Conservation (phyloP, 2,888 invertebrate species). For the Meteorus cinctellus region DNA sequence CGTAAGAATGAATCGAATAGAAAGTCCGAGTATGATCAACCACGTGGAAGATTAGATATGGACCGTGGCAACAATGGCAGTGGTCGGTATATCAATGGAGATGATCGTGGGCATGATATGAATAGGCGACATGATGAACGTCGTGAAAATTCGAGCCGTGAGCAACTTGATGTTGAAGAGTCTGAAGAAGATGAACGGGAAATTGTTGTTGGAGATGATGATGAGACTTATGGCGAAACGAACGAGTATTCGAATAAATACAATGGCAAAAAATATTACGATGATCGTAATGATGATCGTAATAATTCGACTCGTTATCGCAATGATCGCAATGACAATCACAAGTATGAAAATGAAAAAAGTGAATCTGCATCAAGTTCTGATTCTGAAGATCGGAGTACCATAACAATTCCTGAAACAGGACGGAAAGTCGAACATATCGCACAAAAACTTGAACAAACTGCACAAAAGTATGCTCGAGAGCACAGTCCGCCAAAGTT, state of each 20-base stretch:
- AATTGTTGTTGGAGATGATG: conserved; percentile 59
- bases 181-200: conserved; percentile 66
- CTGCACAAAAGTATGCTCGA: conserved; percentile 70
- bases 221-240: conserved; percentile 37
- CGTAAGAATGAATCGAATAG: conserved; percentile 44
- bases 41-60: conserved; percentile 41
- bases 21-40: conserved; percentile 62
- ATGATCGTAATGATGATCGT: conserved; percentile 56
- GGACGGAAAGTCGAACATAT: conserved; percentile 71
- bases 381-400: conserved; percentile 69
- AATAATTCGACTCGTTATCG: conserved; percentile 61
- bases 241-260: conserved; percentile 44
- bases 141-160: conserved; percentile 52
- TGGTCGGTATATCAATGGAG: conserved; percentile 44
- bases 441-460: conserved; percentile 71
- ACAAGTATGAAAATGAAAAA: conserved; percentile 66
- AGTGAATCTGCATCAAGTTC: conserved; percentile 61
- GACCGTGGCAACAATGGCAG: conserved; percentile 20
- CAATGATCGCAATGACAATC: conserved; percentile 46
- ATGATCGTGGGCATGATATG: conserved; percentile 43
- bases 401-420: conserved; percentile 68
- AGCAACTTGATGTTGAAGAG: conserved; percentile 55
- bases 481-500: conserved; percentile 71
- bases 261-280: conserved; percentile 59
- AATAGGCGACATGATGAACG: conserved; percentile 48